phyloP scores from a whole-genome alignment of 2,888 invertebrate genomes.

The Cryptocephalus moraei region DNA sequence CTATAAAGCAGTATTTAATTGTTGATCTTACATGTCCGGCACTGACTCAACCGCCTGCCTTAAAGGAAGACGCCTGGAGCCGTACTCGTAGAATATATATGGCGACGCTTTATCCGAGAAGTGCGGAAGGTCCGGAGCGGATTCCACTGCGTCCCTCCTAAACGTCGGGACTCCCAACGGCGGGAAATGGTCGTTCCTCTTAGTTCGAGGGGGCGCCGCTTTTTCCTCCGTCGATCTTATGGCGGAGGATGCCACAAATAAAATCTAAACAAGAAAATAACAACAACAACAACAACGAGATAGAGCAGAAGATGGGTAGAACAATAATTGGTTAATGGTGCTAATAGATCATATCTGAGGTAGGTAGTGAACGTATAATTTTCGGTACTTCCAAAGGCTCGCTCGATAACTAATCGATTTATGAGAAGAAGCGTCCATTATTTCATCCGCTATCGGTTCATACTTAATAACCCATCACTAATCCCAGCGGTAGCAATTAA shows the following conservation, averaged over 20 bases:
- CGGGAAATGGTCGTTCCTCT: conserved; percentile 23
- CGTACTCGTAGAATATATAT: conserved; percentile 26
- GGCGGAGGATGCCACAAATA: background rate
- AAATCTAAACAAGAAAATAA: background rate
- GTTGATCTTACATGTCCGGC: conserved; percentile 40
- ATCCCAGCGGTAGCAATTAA: too few species aligned
- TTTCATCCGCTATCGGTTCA: too few species aligned
- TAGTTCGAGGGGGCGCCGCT: background rate
- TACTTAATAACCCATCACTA: too few species aligned
- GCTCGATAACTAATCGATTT: too few species aligned
- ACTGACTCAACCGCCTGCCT: conserved; percentile 68
- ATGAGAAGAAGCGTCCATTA: too few species aligned
- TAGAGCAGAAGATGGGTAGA: too few species aligned
- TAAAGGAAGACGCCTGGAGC: conserved; percentile 48
- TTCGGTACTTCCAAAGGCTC: too few species aligned
- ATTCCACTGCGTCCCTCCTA: conserved; percentile 39
- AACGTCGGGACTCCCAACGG: conserved; percentile 30
- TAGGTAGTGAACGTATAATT: too few species aligned
- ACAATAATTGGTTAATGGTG: too few species aligned
- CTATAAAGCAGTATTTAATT: too few species aligned
- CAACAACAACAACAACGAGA: background rate
- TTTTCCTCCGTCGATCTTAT: conserved; percentile 22
- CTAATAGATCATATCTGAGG: too few species aligned
- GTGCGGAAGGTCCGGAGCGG: conserved; percentile 25
- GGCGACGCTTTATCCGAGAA: conserved; percentile 1